Conservation (phyloP, 35 echinoderm and acorn worm species). For the Patiria miniata region DNA sequence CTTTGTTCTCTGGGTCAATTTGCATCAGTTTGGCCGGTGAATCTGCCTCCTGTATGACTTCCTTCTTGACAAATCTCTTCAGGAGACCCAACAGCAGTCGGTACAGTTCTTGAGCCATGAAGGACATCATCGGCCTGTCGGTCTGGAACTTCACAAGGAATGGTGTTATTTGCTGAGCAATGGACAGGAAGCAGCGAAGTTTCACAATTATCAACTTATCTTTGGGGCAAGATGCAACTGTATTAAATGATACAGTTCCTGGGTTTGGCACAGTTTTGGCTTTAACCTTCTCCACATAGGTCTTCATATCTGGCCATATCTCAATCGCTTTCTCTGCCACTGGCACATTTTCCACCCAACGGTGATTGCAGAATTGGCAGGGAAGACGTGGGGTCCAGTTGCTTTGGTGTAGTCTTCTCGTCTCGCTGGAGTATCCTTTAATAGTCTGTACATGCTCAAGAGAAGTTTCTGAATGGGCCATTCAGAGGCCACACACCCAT, state of each 20-base stretch:
- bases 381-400: conserved; percentile 46
- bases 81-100: conserved; percentile 42
- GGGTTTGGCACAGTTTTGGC: conserved; percentile 49
- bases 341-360: conserved; percentile 32
- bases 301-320: conserved; percentile 34
- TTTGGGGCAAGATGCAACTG: conserved; percentile 38
- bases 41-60: conserved; percentile 27
- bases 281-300: conserved; percentile 31
- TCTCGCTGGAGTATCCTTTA: conserved; percentile 66
- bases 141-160: conserved; percentile 52
- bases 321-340: conserved; percentile 38
- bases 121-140: conserved; percentile 70
- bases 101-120: conserved; percentile 46
- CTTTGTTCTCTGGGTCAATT: conserved; percentile 45
- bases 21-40: conserved; percentile 57
- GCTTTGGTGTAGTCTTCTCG: conserved; percentile 51
- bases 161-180: conserved; percentile 33
- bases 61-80: conserved; percentile 69
- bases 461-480: conserved; percentile 61
- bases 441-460: conserved; percentile 49
- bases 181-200: conserved; percentile 50
- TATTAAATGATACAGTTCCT: conserved; percentile 55
- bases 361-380: conserved; percentile 55
- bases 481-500: conserved; percentile 40
- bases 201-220: conserved; percentile 35